Evolutionary conservation across 2,113 vertebrate genomes (phyloP).

Genomic region (Dasyurus viverrinus): DNA sequence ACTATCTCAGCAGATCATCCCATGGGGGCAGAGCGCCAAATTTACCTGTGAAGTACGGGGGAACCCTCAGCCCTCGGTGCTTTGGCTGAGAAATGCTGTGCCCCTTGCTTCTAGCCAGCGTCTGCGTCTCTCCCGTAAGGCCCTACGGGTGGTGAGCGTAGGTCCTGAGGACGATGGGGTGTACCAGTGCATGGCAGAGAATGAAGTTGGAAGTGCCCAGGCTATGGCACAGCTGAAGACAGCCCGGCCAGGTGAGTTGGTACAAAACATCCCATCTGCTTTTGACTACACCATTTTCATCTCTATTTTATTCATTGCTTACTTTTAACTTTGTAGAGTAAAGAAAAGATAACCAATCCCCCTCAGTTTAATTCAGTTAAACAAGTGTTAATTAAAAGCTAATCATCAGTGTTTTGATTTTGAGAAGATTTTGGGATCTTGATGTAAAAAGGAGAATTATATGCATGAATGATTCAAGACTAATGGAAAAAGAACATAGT

Average conservation of each 20-base stretch:
- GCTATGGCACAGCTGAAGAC: conserved; percentile 92
- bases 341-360: background rate
- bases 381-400: fast-evolving
- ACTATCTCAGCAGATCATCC: conserved; percentile 91
- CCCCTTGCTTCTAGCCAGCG: conserved; percentile 88
- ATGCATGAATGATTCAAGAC: background rate
- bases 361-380: background rate
- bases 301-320: background rate
- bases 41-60: conserved; percentile 93
- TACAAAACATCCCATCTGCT: background rate
- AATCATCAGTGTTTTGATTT: background rate
- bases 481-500: background rate
- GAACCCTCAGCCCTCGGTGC: conserved; percentile 91
- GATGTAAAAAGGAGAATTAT: background rate
- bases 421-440: background rate
- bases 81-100: conserved; percentile 93
- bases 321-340: background rate
- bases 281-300: background rate
- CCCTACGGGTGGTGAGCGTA: conserved; percentile 88
- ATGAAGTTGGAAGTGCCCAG: conserved; percentile 94
- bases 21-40: conserved; percentile 91
- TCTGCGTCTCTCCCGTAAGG: conserved; percentile 85
- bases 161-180: conserved; percentile 94
- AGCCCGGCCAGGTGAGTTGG: conserved; percentile 84
- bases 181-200: conserved; percentile 98